phyloP scores from a whole-genome alignment of 2,113 vertebrate genomes.

The Crypturellus undulatus region DNA sequence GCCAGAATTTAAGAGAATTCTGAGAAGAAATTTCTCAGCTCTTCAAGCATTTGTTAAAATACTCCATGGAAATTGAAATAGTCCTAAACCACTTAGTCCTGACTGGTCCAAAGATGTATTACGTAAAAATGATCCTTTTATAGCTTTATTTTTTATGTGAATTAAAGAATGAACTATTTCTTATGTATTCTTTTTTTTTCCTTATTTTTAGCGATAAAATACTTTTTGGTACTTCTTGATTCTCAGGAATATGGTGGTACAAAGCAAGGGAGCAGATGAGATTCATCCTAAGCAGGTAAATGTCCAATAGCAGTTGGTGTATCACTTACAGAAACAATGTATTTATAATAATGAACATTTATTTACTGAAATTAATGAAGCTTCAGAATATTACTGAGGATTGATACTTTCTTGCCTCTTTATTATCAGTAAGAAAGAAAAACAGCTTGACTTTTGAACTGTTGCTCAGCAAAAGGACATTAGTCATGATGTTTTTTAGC shows the following conservation, averaged over 20 bases:
- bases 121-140: background rate
- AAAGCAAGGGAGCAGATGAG: background rate
- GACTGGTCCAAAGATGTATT: background rate
- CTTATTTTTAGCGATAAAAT: background rate
- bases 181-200: background rate
- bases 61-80: constrained; percentile 2
- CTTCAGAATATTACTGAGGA: background rate
- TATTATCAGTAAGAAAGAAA: background rate
- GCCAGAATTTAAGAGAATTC: background rate
- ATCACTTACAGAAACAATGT: background rate
- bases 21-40: background rate
- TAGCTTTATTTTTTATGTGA: background rate
- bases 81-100: background rate
- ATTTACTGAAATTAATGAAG: background rate
- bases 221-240: background rate
- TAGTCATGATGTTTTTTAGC: too few species aligned
- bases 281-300: background rate
- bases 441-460: background rate
- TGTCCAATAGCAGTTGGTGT: background rate
- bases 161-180: background rate
- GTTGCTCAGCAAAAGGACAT: background rate
- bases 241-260: background rate
- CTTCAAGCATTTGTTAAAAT: constrained; percentile 32
- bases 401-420: background rate
- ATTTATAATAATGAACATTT: background rate